Base-by-base conservation (phyloP, 2,888 invertebrate genomes). In the Xanthorhoe spadicearia region DNA sequence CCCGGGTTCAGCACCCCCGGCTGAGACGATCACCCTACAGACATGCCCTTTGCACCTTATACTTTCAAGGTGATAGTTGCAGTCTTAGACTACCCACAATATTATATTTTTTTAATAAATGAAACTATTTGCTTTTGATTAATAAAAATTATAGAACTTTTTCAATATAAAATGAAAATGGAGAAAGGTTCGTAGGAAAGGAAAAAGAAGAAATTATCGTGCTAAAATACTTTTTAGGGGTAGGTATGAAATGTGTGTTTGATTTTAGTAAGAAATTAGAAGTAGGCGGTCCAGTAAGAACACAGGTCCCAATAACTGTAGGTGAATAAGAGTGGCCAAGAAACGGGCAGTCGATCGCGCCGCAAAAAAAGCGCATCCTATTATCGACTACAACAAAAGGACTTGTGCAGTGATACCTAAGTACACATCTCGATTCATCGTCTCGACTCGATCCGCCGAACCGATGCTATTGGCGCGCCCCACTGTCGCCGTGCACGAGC, bases 381-480 rank as follows among this genome's bases (percentile, higher is more conserved):
- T 92, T 92, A 93, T 93, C 92, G 92, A 92, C 89, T 92, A 90
- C 91, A 92, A 92, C 91, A 93, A 92, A 93, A 92, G 92, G 92
- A 91, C 87, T 89, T 87, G 88, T 90, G 90, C 92, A 92, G 88
- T 91, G 92, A 91, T 93, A 92, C 92, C 93, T 92, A 93, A 93
- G 92, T 92, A 92, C 90, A 91, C 92, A 92, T 92, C 92, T 93
- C 92, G 92, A 93, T 93, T 92, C 93, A 92, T 91, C 92, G 91
- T 91, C 92, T 92, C 92, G 87, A 90, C 90, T 90, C 91, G 92
- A 90, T 90, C 88, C 87, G 90, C 88, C 87, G 90, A 91, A 85
- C 90, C 89, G 90, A 92, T 91, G 90, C 90, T 84, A 93, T 92
- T 92, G 92, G 93, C 92, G 92, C 91, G 91, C 90, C 91, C 92